Evolutionary conservation across 1,140 invertebrate species (phyloP).

Genomic region (Solen grandis): DNA sequence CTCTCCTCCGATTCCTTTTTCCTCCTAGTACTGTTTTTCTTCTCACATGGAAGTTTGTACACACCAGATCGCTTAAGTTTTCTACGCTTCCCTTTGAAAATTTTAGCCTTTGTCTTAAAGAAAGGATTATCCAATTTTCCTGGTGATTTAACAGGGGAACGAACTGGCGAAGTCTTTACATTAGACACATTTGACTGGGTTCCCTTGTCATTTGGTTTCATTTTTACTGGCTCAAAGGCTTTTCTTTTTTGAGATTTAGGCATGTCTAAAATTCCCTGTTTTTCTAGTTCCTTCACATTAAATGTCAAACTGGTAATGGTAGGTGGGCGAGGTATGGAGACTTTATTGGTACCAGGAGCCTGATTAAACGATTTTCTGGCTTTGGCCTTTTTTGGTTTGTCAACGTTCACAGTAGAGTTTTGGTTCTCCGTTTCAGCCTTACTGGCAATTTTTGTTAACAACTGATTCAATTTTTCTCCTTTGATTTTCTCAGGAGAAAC

Average conservation of each 20-base stretch:
- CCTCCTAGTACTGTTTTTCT: constrained; percentile 19
- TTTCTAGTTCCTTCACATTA: constrained; percentile 54
- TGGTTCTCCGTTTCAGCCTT: constrained; percentile 44
- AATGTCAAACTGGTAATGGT: constrained; percentile 44
- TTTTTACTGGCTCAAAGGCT: constrained; percentile 50
- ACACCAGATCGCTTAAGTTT: neutral
- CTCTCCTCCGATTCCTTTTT: constrained; percentile 44
- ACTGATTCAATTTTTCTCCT: constrained; percentile 36
- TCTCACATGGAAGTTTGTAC: constrained; percentile 46
- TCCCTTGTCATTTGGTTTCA: constrained; percentile 26
- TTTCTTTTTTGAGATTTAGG: constrained; percentile 46
- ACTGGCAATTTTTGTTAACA: constrained; percentile 39
- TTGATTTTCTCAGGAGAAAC: neutral
- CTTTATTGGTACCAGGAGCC: constrained; percentile 5
- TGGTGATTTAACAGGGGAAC: constrained; percentile 35
- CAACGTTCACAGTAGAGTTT: neutral
- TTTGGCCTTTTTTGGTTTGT: constrained; percentile 19
- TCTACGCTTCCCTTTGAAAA: constrained; percentile 22
- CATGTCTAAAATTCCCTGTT: constrained; percentile 47
- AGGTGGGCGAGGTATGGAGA: neutral
- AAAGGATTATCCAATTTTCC: constrained; percentile 35
- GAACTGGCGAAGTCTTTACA: constrained; percentile 16
- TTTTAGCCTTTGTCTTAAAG: constrained; percentile 26
- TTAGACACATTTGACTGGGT: constrained; percentile 1
- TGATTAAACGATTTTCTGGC: constrained; percentile 43